Evolutionary conservation across 2,797 vertebrate species (phyloP), one percentile per base, ranked within the genome.

Genomic region (Tragopan temminckii): DNA sequence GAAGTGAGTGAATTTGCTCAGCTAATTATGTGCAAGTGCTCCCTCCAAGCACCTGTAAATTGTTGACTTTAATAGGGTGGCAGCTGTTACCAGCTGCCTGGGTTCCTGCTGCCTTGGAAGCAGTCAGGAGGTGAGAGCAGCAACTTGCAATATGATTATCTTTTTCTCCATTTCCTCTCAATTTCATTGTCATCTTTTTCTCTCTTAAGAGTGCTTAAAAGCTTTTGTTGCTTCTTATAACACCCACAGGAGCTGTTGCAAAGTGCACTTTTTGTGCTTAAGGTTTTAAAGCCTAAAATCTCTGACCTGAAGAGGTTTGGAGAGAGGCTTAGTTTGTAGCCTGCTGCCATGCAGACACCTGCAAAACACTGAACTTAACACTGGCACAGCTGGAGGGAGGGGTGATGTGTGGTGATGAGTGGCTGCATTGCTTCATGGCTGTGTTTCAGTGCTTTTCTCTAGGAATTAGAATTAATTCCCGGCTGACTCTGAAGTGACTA

Each of bases 191-290:
- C 85, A 45, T 92, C 69, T 43, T 84, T 58, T 80, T 85, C 50
- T 93, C 93, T 90, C 89, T 92, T 95, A 90, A 95, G 81, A 89
- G 79, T 0, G 3, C 88, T 95, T 96, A 90, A 87, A 94, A 93
- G 72, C 90, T 79, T 93, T 96, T 93, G 90, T 93, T 95, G 72
- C 79, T 94, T 46, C 81, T 96, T 93, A 79, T 71, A 89, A 89
- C 88, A 85, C 94, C 81, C 88, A 52, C 42, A 83, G 92, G 90
- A 88, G 80, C 79, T 45, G 55, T 89, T 90, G 46, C 75, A 63
- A 91, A 96, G 90, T 88, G 93, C 69, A 83, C 72, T 92, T 94
- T 92, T 80, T 89, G 68, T 17, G 23, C 78, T 92, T 80, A 88
- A 92, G 86, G 71, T 82, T 95, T 93, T 77, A 85, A 89, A 94